Percentiles rank a stretch among this genome's conserved stretches.
Conservation (phyloP, 1,140 invertebrate genomes). For the Pantala flavescens region DNA sequence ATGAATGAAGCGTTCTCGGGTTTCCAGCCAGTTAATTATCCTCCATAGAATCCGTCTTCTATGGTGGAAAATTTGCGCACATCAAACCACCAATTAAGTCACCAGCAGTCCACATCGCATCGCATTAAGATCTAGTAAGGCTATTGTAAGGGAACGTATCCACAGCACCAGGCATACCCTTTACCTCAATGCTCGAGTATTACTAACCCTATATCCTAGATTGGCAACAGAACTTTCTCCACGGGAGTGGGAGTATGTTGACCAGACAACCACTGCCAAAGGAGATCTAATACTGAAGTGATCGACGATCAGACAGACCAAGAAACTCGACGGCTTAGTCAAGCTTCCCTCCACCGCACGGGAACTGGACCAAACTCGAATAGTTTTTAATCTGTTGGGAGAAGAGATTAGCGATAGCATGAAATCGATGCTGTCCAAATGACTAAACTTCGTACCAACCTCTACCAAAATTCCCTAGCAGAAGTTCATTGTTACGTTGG, state of each 20-base stretch:
- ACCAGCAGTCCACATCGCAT: not conserved
- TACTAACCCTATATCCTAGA: not conserved
- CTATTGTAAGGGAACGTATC: not conserved
- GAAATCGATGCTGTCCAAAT: not conserved
- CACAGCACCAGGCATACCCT: not conserved
- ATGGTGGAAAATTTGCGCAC: too few relatives aligned
- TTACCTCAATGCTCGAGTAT: not conserved
- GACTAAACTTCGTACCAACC: not conserved
- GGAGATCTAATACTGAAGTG: not conserved
- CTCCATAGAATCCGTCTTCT: too few relatives aligned
- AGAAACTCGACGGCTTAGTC: not conserved
- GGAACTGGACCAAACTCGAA: not conserved
- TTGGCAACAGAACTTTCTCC: not conserved
- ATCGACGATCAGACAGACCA: not conserved
- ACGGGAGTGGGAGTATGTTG: not conserved
- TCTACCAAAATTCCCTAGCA: not conserved
- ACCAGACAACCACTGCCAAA: not conserved
- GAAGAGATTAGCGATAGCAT: not conserved
- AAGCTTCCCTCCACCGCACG: not conserved
- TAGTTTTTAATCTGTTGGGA: not conserved
- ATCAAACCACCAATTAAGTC: not conserved
- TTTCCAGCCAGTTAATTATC: too few relatives aligned
- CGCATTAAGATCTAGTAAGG: not conserved
- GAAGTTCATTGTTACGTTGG: not conserved
- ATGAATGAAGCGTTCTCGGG: too few relatives aligned